Evolutionary conservation across 2,888 invertebrate genomes (phyloP).

Genomic region (Stegana nigrithorax): DNA sequence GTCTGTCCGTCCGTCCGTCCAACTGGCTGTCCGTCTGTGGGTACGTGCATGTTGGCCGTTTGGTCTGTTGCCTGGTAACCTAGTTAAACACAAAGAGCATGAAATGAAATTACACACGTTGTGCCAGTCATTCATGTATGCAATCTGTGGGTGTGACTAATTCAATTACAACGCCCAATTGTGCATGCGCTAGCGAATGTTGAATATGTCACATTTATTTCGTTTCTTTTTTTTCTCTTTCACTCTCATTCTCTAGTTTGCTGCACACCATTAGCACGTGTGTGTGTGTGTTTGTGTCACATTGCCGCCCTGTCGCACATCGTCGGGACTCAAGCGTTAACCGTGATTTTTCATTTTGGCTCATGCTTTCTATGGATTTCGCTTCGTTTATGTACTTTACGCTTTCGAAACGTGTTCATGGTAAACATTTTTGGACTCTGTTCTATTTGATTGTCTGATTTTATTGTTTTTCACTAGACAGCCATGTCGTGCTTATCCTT

Average conservation of each 20-base stretch:
- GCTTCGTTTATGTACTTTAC: constrained; percentile 20
- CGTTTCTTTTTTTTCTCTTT: not conserved
- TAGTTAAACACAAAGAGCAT: constrained; percentile 41
- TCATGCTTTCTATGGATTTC: constrained; percentile 49
- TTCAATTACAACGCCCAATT: constrained; percentile 62
- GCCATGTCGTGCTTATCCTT: constrained; percentile 24
- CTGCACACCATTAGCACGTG: not conserved
- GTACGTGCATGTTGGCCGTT: no score
- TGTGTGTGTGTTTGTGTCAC: not conserved
- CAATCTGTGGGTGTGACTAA: constrained; percentile 63
- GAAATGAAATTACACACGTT: constrained; percentile 42
- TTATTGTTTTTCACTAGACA: constrained; percentile 45
- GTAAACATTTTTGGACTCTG: constrained; percentile 10
- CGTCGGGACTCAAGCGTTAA: constrained; percentile 16
- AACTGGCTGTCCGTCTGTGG: no score
- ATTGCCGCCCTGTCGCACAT: not conserved
- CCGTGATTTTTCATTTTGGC: constrained; percentile 60
- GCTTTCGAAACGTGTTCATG: constrained; percentile 13
- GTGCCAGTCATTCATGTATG: constrained; percentile 56
- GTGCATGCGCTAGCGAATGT: constrained; percentile 51
- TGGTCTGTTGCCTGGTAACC: constrained; percentile 62
- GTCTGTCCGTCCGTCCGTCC: no score
- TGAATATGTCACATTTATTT: constrained; percentile 21
- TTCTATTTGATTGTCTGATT: constrained; percentile 32
- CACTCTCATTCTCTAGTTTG: not conserved